phyloP scores from a whole-genome alignment of 2,797 vertebrate species.

The Neosalanx taihuensis region DNA sequence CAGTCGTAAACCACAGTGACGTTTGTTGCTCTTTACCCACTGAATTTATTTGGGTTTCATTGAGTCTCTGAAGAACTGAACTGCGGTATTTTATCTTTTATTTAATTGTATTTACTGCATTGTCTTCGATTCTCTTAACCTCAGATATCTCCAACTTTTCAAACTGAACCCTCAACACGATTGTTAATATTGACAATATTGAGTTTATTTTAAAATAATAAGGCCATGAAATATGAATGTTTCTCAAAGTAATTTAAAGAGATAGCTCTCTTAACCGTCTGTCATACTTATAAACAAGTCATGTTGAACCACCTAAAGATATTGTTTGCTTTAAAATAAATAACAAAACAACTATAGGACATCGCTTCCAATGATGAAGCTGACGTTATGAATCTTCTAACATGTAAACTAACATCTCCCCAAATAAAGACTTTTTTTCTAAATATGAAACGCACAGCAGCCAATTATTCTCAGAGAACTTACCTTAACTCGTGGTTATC shows the following conservation, averaged over 20 bases:
- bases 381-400: slow-evolving; percentile 5
- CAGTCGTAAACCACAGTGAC: slow-evolving; percentile 12
- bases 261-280: background rate
- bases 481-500: slow-evolving; percentile 10
- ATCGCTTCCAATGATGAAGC: slow-evolving; percentile 1
- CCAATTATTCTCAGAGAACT: background rate
- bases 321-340: background rate
- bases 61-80: background rate
- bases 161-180: background rate
- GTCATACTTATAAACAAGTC: background rate
- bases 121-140: background rate
- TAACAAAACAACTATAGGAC: background rate
- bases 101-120: background rate
- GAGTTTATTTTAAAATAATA: background rate
- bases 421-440: background rate
- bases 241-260: background rate
- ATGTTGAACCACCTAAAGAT: slow-evolving; percentile 12
- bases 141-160: slow-evolving; percentile 9
- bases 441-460: background rate
- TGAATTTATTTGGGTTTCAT: slow-evolving; percentile 6
- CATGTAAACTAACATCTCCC: background rate
- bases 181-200: background rate
- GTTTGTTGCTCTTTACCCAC: slow-evolving; percentile 2
- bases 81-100: background rate
- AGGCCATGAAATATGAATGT: background rate